Evolutionary conservation across 2,113 vertebrate species (phyloP).

Genomic region (Burhinus bistriatus): DNA sequence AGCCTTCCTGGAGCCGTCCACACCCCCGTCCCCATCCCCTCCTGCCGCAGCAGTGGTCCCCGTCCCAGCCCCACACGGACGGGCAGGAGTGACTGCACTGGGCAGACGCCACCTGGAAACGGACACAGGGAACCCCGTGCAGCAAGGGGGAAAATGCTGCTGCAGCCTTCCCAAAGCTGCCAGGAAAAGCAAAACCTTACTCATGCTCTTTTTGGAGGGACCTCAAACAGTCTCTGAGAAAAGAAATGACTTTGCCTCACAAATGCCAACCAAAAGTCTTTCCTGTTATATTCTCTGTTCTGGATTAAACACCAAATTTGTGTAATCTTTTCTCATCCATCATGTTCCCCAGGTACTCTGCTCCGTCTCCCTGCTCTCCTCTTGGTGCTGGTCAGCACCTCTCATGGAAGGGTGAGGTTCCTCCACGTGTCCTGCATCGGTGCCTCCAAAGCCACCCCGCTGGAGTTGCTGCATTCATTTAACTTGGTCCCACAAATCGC

Average conservation of each 20-base stretch:
- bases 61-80: rapidly evolving
- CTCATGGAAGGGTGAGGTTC: not conserved
- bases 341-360: not conserved
- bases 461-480: not conserved
- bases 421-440: rapidly evolving
- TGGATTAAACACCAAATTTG: not conserved
- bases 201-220: not conserved
- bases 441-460: not conserved
- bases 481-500: not conserved
- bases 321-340: not conserved
- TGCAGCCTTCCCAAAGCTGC: not conserved
- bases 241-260: not conserved
- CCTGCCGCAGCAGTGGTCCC: not conserved
- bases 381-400: not conserved
- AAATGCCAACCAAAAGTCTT: not conserved
- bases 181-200: not conserved
- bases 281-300: not conserved
- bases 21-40: not conserved
- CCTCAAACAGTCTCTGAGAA: not conserved
- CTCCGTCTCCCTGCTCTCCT: not conserved
- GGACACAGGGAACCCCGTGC: not conserved
- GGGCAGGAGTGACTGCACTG: not conserved
- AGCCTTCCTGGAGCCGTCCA: not conserved
- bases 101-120: not conserved
- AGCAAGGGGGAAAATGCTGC: not conserved